Percentiles rank a stretch among this genome's conserved stretches.
These are phyloP conservation scores for Carcina quercana DNA, from an alignment of 2,888 invertebrate species.

Conservation along the genomic window DNA sequence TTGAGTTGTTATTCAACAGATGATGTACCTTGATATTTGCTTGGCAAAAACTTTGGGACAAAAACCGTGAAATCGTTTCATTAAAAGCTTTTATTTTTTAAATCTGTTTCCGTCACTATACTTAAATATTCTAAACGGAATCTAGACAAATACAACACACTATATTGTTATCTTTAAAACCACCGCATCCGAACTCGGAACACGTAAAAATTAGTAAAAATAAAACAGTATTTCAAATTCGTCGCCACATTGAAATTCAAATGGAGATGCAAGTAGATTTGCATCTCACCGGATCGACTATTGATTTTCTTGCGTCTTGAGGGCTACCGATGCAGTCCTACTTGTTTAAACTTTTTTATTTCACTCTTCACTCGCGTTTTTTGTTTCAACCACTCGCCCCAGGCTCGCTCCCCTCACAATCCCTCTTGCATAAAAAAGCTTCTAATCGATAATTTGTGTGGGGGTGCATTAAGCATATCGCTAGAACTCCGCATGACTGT, in stretches of 20 bases:
- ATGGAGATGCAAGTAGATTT: conserved; percentile 66
- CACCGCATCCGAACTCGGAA: conserved; percentile 9
- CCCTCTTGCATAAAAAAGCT: conserved; percentile 76
- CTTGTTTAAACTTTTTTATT: conserved; percentile 75
- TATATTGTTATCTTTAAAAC: no score
- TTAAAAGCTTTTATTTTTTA: no score
- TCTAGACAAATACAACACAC: background rate
- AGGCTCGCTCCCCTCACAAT: conserved; percentile 58
- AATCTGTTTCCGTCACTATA: no score
- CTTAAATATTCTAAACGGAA: no score
- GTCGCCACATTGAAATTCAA: conserved; percentile 63
- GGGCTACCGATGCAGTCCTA: conserved; percentile 60
- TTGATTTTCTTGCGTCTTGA: conserved; percentile 70
- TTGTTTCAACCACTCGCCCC: conserved; percentile 72
- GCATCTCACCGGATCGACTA: conserved; percentile 66
- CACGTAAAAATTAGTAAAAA: conserved; percentile 39
- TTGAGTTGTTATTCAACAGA: no score
- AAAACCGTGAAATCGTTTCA: no score
- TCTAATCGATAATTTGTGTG: conserved; percentile 75
- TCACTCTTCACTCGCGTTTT: conserved; percentile 72
- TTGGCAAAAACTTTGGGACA: no score
- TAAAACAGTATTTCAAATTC: conserved; percentile 50
- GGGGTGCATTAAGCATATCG: conserved; percentile 75
- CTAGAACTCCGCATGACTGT: conserved; percentile 57
- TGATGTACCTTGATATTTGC: no score